Evolutionary conservation across 2,888 invertebrate genomes (phyloP), one percentile per base, ranked within the genome.

Genomic region (Hirtodrosophila duncani): DNA sequence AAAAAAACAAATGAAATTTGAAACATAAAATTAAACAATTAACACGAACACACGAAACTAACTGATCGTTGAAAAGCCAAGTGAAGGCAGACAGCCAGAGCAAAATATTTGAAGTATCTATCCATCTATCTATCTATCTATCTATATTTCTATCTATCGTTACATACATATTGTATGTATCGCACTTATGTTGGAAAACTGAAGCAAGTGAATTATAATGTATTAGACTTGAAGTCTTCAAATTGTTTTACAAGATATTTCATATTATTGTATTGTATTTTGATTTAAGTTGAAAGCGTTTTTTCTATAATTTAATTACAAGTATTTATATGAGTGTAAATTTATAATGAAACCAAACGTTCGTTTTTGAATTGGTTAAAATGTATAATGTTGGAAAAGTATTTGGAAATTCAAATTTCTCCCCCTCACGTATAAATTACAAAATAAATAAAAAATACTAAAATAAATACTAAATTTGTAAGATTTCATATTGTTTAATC

Each of bases 381-480:
- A 55, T 23, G n/a, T n/a, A 29, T 36, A 30, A 55, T 55, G 44
- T 63, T 51, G 38, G 42, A 52, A 57, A 80, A 80, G 74, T 70
- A 74, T 63, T 74, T 66, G 63, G 67, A 78, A 70, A 82, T 81
- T 70, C 36, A 66, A 70, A 65, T 78, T 68, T 80, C 63, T 70
- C 62, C 60, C 58, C 53, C 49, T 57, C n/a, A n/a, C n/a, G n/a
- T n/a, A 61, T 55, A 49, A 61, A 57, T 57, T 55, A 59, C 51
- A 53, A 14, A 61, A 31, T 31, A 10, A 38, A 53, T n/a, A 44
- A 34, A 44, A 65, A 38, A 52, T 50, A 49, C 13, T 26, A 31
- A 20, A 23, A 26, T 34, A 53, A 56, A 60, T 48, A 44, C 31
- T 38, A 46, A 56, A 30, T 7, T 33, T 23, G 4, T 44, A 42